A percentile compares a stretch with the other conserved stretches of the same genome.
phyloP scores from a whole-genome alignment of 92 coral and sea anemone genomes.

The Umimayanthus kanabou region DNA sequence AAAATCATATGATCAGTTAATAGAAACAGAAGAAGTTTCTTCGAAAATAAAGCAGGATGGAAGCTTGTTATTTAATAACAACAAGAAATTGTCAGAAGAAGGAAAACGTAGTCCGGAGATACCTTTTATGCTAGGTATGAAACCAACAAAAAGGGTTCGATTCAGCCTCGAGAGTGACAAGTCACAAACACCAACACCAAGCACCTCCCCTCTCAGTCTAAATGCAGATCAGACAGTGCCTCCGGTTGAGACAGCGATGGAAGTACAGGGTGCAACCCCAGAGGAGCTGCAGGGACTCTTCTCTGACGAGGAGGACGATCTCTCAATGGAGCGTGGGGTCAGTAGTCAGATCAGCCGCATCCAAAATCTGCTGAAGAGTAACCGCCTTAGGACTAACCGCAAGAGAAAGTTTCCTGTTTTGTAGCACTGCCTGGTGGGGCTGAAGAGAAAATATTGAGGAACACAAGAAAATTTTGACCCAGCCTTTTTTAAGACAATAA shows the following conservation, averaged over 20 bases:
- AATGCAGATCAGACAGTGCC: not conserved
- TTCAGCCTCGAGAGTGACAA: constrained; percentile 28
- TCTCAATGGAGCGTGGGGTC: constrained; percentile 52
- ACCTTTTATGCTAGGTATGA: not conserved
- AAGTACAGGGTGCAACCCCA: not conserved
- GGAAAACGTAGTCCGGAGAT: not conserved
- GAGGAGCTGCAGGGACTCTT: constrained; percentile 58
- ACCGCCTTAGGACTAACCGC: constrained; percentile 75
- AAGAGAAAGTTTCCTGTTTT: constrained; percentile 63
- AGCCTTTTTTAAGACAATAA: too few relatives aligned
- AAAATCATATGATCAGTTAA: not conserved
- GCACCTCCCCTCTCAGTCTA: not conserved
- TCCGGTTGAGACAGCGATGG: not conserved
- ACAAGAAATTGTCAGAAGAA: not conserved
- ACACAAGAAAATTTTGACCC: too few relatives aligned
- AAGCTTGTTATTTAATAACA: too few relatives aligned
- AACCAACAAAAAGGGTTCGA: constrained; percentile 34
- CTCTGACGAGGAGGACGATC: constrained; percentile 71
- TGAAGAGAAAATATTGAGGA: too few relatives aligned
- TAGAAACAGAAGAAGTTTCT: not conserved
- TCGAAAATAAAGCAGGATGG: not conserved
- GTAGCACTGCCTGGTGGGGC: not conserved
- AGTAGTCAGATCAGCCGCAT: constrained; percentile 78
- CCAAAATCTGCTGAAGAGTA: constrained; percentile 66
- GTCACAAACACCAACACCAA: not conserved